Evolutionary conservation across 2,113 vertebrate genomes (phyloP).

Genomic region (Clarias macrocephalus): DNA sequence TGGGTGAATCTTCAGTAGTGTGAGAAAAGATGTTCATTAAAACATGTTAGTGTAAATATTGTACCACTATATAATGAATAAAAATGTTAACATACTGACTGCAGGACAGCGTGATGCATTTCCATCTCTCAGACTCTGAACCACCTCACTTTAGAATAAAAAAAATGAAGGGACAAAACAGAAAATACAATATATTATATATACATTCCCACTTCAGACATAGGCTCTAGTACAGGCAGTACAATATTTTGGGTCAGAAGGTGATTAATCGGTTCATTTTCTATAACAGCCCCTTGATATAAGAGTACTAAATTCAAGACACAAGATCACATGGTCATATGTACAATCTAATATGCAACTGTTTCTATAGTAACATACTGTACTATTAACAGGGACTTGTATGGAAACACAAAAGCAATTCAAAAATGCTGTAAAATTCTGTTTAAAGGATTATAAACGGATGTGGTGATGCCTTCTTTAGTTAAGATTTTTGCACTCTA

Average conservation of each 20-base stretch:
- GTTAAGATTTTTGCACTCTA: background rate
- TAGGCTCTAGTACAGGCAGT: background rate
- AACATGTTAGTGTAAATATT: background rate
- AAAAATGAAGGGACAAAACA: background rate
- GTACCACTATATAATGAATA: background rate
- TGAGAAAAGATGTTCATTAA: background rate
- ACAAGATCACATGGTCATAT: background rate
- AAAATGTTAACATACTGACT: constrained; percentile 54
- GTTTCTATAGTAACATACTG: background rate
- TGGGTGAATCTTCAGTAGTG: too few relatives aligned
- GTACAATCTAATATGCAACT: background rate
- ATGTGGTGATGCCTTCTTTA: background rate
- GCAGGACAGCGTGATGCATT: constrained; percentile 68
- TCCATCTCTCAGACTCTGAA: constrained; percentile 72
- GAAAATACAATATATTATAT: background rate
- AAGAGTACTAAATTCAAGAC: background rate
- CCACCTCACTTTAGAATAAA: constrained; percentile 62
- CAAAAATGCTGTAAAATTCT: too few relatives aligned
- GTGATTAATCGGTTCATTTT: background rate
- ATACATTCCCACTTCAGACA: background rate
- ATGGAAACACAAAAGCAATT: too few relatives aligned
- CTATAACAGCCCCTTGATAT: background rate
- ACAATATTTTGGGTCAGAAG: too few relatives aligned
- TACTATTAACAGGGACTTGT: background rate
- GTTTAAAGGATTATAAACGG: too few relatives aligned